Evolutionary conservation across 2,888 invertebrate genomes (phyloP).

Genomic region (Conchocele bisecta): DNA sequence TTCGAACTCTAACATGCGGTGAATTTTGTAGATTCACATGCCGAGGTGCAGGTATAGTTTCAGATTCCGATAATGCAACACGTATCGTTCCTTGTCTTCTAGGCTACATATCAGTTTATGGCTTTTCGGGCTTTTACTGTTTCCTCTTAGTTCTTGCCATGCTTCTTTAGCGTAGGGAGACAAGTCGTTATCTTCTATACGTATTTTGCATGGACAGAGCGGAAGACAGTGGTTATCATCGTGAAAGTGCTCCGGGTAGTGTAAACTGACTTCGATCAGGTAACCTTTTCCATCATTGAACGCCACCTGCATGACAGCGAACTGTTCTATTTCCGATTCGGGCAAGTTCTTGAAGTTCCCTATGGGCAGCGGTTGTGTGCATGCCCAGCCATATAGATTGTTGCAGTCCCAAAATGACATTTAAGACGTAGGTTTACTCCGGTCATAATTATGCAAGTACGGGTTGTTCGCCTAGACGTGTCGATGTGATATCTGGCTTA

Average conservation of each 20-base stretch:
- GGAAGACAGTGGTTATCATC: conserved; percentile 77
- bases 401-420: conserved; percentile 16
- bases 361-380: conserved; percentile 65
- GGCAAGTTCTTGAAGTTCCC: conserved; percentile 52
- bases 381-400: conserved; percentile 49
- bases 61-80: conserved; percentile 2
- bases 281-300: conserved; percentile 59
- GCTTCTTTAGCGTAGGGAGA: conserved; percentile 18
- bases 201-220: conserved; percentile 64
- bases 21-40: not conserved
- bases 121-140: conserved; percentile 14
- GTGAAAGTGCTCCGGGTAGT: conserved; percentile 81
- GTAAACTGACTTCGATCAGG: conserved; percentile 82
- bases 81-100: conserved; percentile 2
- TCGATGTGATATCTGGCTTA: conserved; percentile 59
- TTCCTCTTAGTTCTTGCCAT: not conserved
- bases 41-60: not conserved
- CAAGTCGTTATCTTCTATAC: conserved; percentile 10
- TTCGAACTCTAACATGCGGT: not conserved
- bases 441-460: conserved; percentile 57
- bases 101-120: conserved; percentile 33
- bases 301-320: not conserved
- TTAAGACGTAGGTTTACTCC: conserved; percentile 33
- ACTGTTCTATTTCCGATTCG: not conserved
- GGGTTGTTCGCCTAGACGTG: conserved; percentile 70